These are phyloP conservation scores for Metopolophium dirhodum DNA, from an alignment of 1,140 invertebrate genomes.

Conservation along the genomic window DNA sequence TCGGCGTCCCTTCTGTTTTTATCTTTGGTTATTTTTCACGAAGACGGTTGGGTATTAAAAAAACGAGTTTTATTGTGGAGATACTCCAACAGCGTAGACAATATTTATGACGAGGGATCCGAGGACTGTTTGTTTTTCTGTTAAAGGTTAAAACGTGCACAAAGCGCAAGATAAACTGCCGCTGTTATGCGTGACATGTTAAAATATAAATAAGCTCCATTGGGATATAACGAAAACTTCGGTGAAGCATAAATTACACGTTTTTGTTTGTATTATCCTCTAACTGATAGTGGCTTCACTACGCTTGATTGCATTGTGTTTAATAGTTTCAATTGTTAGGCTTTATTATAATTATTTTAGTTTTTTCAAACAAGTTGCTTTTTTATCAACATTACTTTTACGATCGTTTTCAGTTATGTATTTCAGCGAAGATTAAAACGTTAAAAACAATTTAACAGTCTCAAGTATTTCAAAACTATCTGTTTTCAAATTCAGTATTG, in stretches of 20 bases:
- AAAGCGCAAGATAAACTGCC: constrained; percentile 55
- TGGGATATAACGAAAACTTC: constrained; percentile 51
- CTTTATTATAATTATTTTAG: constrained; percentile 33
- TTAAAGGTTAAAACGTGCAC: constrained; percentile 56
- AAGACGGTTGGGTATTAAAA: constrained; percentile 42
- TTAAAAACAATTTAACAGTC: not conserved
- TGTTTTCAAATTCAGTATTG: not conserved
- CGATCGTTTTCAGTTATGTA: not conserved
- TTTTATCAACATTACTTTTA: not conserved
- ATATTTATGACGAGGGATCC: constrained; percentile 51
- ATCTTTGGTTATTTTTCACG: constrained; percentile 49
- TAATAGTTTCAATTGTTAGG: constrained; percentile 45
- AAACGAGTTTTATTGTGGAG: constrained; percentile 44
- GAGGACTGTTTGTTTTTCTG: constrained; percentile 54
- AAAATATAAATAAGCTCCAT: constrained; percentile 55
- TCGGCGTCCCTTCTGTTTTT: constrained; percentile 43
- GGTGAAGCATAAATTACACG: constrained; percentile 46
- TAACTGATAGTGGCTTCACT: constrained; percentile 6
- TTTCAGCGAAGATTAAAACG: not conserved
- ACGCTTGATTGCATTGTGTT: constrained; percentile 19
- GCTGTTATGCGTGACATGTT: constrained; percentile 45
- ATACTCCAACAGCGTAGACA: constrained; percentile 21
- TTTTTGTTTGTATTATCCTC: constrained; percentile 48
- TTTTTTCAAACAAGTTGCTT: constrained; percentile 18
- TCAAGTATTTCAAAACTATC: not conserved